Evolutionary conservation across 2,797 vertebrate genomes (phyloP), one percentile per base, ranked within the genome.

Genomic region (Gymnocypris eckloni): DNA sequence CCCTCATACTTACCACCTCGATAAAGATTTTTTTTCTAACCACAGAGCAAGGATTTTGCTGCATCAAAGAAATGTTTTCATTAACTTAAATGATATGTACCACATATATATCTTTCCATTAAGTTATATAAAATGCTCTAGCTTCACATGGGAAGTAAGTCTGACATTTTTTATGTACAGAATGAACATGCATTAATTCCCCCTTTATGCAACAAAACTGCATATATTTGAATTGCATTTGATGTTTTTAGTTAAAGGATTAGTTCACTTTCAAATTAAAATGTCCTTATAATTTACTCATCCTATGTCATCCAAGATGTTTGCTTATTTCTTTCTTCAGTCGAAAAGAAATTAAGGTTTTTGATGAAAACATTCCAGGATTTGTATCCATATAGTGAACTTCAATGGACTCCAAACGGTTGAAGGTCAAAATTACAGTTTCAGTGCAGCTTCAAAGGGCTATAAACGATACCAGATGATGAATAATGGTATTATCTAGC

Each of bases 11-110:
- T 64, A 82, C 66, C 76, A 9, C 83, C 12, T 22, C 37, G 67
- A 89, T 73, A 86, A 85, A 75, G 88, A 82, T 37, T 75, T 82
- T 76, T 82, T 82, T 41, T 28, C 12, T 10, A 59, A 67, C 85
- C 67, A 41, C 43, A 50, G 43, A 86, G 72, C 69, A 79, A 79
- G 20, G 8, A 18, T 85, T 86, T 73, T 66, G 72, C 83, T 79
- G 56, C 73, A 73, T 73, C 67, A 37, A 79, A 78, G 41, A 33
- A 0, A 1, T 10, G 33, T 50, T 86, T 85, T 45, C 59, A 67
- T 79, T 69, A 75, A 28, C 45, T 56, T n/a, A 48, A 69, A 82
- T 79, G 9, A 78, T 66, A 79, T 45, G 6, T 18, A 66, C 43
- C 64, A 79, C 18, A 79, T 25, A 16, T 39, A 73, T 41, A 70